Percentiles rank a stretch among this genome's conserved stretches.
Evolutionary conservation across 2,797 vertebrate species (phyloP).

Genomic region (Dryobates pubescens): DNA sequence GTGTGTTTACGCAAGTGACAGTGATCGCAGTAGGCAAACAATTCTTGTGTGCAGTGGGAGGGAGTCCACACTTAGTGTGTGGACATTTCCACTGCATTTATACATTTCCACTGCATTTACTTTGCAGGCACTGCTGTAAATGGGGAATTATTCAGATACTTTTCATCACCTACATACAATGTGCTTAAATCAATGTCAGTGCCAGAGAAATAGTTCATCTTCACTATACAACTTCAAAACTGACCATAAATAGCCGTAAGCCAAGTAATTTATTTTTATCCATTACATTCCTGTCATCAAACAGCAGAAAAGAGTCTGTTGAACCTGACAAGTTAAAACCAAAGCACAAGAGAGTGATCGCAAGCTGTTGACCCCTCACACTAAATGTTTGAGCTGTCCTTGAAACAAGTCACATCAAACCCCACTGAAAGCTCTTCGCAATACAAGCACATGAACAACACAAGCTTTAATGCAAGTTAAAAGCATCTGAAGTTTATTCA

Average conservation of each 20-base stretch:
- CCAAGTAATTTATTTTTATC: background rate
- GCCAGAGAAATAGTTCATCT: background rate
- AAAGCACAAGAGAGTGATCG: background rate
- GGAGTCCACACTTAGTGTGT: background rate
- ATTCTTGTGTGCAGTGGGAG: background rate
- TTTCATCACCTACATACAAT: background rate
- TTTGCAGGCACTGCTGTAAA: background rate
- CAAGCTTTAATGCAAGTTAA: background rate
- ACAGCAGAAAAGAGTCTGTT: background rate
- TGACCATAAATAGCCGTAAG: background rate
- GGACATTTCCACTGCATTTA: background rate
- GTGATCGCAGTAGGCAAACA: background rate
- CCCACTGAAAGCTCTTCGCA: background rate
- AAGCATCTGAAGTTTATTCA: slow-evolving; percentile 47
- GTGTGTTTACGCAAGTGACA: background rate
- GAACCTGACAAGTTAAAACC: background rate
- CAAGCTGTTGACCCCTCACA: background rate
- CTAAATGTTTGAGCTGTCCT: background rate
- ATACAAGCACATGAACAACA: background rate
- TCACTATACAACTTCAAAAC: background rate
- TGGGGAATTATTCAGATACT: background rate
- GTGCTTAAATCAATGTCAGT: background rate
- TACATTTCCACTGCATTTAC: background rate
- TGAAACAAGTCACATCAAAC: background rate
- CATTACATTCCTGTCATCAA: background rate